These are phyloP conservation scores for Lucilia cuprina DNA, from an alignment of 1,140 invertebrate genomes.

Conservation along the genomic window DNA sequence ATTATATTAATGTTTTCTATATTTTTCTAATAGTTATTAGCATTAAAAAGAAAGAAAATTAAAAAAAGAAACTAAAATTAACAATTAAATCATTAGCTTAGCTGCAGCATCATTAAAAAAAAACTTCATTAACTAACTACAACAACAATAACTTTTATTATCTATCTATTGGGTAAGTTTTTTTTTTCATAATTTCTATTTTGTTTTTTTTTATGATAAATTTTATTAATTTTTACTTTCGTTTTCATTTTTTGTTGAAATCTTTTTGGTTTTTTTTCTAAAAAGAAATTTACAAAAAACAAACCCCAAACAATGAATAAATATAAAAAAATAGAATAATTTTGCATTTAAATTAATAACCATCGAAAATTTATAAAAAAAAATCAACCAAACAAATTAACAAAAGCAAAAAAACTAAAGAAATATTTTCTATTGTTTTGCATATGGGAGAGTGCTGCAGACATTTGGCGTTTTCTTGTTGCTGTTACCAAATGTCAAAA, in stretches of 20 bases:
- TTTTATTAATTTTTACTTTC: background rate
- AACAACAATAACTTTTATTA: background rate
- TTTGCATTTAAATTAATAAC: constrained; percentile 27
- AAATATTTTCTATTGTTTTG: constrained; percentile 33
- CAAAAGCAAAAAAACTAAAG: background rate
- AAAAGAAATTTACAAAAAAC: background rate
- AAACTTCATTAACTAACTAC: background rate
- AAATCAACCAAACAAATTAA: background rate
- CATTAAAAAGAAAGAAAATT: too few species aligned
- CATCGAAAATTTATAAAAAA: background rate
- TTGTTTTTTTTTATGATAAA: too few species aligned
- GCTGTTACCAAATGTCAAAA: too few species aligned
- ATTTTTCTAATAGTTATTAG: too few species aligned
- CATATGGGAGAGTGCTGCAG: background rate
- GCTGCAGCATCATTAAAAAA: background rate
- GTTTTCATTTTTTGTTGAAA: constrained; percentile 21
- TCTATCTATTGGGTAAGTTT: constrained; percentile 24
- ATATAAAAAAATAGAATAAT: constrained; percentile 6
- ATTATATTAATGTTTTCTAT: too few species aligned
- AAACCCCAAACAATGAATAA: background rate
- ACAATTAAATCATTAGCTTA: constrained; percentile 13
- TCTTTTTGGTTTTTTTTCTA: background rate
- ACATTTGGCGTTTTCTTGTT: background rate
- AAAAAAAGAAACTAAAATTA: background rate
- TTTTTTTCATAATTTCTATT: background rate